Conservation (phyloP, 2,113 vertebrate genomes). For the Scolopax mira region DNA sequence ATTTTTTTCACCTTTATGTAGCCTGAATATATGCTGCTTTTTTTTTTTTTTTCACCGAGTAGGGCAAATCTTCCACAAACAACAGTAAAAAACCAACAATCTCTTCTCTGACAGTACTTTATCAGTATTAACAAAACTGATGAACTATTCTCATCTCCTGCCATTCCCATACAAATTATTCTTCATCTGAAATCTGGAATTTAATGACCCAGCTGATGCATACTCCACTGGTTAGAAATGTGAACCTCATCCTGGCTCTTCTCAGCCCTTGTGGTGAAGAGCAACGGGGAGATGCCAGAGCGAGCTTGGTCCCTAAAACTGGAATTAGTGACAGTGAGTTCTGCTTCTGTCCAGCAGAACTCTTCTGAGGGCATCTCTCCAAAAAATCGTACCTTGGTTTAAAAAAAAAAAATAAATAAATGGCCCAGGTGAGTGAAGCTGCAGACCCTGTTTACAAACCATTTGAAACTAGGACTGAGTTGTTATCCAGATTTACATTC, state of each 20-base stretch:
- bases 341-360: background rate
- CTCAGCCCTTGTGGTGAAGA: background rate
- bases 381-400: background rate
- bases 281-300: background rate
- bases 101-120: background rate
- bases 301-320: background rate
- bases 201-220: background rate
- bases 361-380: background rate
- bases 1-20: conserved; percentile 2
- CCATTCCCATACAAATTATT: background rate
- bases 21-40: background rate
- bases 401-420: background rate
- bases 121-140: background rate
- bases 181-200: background rate
- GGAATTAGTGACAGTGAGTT: background rate
- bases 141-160: background rate
- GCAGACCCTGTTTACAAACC: background rate
- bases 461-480: background rate
- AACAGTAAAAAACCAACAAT: background rate
- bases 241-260: background rate
- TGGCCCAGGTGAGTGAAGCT: background rate
- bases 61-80: background rate
- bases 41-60: background rate
- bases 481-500: background rate
- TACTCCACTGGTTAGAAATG: background rate